These are phyloP conservation scores for Vanessa tameamea DNA, from an alignment of 1,140 invertebrate species.

Conservation along the genomic window DNA sequence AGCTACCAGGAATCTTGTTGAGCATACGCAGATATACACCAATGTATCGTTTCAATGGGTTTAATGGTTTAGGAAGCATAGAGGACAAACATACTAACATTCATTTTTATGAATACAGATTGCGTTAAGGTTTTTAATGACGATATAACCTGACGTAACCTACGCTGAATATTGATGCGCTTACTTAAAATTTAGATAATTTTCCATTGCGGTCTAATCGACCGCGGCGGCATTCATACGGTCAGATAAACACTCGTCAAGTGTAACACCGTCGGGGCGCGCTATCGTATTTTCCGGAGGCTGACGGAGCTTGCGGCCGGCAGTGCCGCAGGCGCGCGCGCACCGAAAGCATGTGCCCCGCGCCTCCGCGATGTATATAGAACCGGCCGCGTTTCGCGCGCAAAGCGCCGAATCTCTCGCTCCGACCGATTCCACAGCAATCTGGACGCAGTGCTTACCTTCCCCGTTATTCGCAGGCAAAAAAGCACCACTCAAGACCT, in stretches of 20 bases:
- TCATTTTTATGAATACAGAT: too few relatives aligned
- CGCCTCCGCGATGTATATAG: conserved; percentile 75
- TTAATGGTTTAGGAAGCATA: too few relatives aligned
- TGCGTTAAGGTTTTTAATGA: too few relatives aligned
- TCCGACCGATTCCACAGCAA: conserved; percentile 44
- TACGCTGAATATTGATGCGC: background rate
- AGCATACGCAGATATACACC: too few relatives aligned
- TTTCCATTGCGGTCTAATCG: conserved; percentile 39
- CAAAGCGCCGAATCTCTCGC: conserved; percentile 74
- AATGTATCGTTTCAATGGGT: too few relatives aligned
- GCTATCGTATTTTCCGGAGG: conserved; percentile 73
- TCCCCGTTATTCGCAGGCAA: conserved; percentile 85
- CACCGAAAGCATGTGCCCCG: conserved; percentile 76
- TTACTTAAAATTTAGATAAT: conserved; percentile 3
- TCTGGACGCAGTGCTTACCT: conserved; percentile 79
- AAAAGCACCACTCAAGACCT: conserved; percentile 87
- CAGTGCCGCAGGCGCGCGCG: conserved; percentile 76
- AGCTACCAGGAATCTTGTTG: too few relatives aligned
- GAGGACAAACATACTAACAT: too few relatives aligned
- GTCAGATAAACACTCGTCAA: conserved; percentile 71
- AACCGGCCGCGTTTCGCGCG: conserved; percentile 76
- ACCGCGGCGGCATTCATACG: conserved; percentile 49
- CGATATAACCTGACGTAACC: too few relatives aligned
- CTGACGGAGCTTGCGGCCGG: conserved; percentile 58
- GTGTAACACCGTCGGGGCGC: conserved; percentile 63